Conservation (phyloP, 23 tunicate genomes). For the Trididemnum miniatum region DNA sequence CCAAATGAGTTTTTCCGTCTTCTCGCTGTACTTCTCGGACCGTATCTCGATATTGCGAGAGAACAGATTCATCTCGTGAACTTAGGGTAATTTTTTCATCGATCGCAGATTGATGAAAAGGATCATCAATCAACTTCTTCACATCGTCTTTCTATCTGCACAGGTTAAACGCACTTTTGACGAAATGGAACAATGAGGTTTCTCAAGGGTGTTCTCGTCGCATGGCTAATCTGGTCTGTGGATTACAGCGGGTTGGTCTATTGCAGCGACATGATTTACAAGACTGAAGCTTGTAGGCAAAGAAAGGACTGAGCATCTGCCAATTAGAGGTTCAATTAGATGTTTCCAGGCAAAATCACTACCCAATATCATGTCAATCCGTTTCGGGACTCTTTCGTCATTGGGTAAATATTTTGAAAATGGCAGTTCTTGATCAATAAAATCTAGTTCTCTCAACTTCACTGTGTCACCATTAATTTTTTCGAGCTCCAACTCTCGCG, state of each 20-base stretch:
- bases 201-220: not conserved
- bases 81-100: not conserved
- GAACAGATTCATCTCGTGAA: not conserved
- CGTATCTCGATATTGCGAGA: not conserved
- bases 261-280: not conserved
- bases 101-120: not conserved
- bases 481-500: not conserved
- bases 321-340: not conserved
- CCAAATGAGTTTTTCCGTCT: not conserved
- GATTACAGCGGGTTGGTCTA: not conserved
- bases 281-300: not conserved
- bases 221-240: not conserved
- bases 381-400: not conserved
- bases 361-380: not conserved
- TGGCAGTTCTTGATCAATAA: slow-evolving; percentile 12
- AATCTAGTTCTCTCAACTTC: not conserved
- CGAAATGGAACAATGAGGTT: not conserved
- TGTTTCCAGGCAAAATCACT: not conserved
- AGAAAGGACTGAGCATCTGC: not conserved
- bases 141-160: not conserved
- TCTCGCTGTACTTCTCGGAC: not conserved
- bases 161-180: not conserved
- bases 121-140: not conserved
- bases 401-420: slow-evolving; percentile 3
- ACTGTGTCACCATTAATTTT: not conserved